These are phyloP conservation scores for Solen grandis DNA, from an alignment of 1,140 invertebrate species.

Conservation along the genomic window DNA sequence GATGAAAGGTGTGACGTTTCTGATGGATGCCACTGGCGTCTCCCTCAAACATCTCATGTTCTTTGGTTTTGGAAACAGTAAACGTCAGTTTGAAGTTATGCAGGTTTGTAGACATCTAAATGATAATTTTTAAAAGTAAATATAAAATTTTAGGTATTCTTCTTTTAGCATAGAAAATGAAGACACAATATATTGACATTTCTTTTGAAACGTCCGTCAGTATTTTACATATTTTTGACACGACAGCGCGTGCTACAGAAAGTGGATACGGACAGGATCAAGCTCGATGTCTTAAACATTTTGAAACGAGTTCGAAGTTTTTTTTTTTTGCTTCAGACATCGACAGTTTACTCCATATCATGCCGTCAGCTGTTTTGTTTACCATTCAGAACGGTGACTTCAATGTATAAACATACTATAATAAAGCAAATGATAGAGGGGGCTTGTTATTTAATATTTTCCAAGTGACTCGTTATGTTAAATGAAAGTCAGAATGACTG, in stretches of 20 bases:
- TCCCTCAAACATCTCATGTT: conserved; percentile 37
- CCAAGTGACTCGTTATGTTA: too few relatives aligned
- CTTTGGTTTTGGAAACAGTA: conserved; percentile 41
- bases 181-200: too few relatives aligned
- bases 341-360: too few relatives aligned
- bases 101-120: neutral
- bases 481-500: too few relatives aligned
- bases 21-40: conserved; percentile 45
- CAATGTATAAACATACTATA: too few relatives aligned
- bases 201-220: neutral
- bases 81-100: conserved; percentile 41
- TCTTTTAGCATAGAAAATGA: neutral
- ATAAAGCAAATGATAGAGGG: too few relatives aligned
- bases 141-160: neutral
- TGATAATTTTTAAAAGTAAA: neutral
- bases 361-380: too few relatives aligned
- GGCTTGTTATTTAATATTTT: too few relatives aligned
- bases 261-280: neutral
- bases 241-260: neutral
- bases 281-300: neutral
- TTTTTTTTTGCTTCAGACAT: too few relatives aligned
- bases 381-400: too few relatives aligned
- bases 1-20: conserved; percentile 28
- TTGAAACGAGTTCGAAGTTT: too few relatives aligned
- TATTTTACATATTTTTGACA: neutral